Conservation (phyloP, 2,113 vertebrate species). For the Cyanoramphus novaezelandiae region DNA sequence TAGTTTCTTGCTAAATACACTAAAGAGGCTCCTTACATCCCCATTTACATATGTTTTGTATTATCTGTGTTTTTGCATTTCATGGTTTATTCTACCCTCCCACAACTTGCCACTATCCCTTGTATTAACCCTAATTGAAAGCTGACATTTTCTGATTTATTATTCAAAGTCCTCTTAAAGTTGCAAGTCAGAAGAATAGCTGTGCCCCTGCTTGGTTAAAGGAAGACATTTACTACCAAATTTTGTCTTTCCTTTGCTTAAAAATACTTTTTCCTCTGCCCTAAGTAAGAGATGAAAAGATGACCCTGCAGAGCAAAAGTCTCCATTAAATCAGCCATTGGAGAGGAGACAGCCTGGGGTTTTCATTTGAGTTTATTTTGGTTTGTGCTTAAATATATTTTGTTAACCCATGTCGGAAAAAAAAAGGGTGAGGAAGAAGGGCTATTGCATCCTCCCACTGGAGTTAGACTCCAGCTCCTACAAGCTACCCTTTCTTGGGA, state of each 20-base stretch:
- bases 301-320: background rate
- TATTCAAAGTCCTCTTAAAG: background rate
- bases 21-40: background rate
- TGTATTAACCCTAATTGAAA: background rate
- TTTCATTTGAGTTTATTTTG: slow-evolving; percentile 47
- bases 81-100: background rate
- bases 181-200: background rate
- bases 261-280: background rate
- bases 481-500: slow-evolving; percentile 10
- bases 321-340: background rate
- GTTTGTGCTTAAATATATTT: slow-evolving; percentile 42
- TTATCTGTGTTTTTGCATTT: background rate
- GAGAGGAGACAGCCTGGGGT: background rate
- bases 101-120: background rate
- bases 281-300: slow-evolving; percentile 33
- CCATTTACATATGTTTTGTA: slow-evolving; percentile 10
- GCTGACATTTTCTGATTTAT: background rate
- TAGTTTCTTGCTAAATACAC: background rate
- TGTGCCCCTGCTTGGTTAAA: background rate
- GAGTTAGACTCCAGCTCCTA: background rate
- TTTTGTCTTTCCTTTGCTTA: background rate
- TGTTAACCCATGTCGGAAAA: background rate
- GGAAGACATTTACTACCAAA: background rate
- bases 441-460: background rate
- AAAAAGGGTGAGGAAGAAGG: background rate